phyloP scores from a whole-genome alignment of 2,888 invertebrate genomes.

The Drosophila affinis region DNA sequence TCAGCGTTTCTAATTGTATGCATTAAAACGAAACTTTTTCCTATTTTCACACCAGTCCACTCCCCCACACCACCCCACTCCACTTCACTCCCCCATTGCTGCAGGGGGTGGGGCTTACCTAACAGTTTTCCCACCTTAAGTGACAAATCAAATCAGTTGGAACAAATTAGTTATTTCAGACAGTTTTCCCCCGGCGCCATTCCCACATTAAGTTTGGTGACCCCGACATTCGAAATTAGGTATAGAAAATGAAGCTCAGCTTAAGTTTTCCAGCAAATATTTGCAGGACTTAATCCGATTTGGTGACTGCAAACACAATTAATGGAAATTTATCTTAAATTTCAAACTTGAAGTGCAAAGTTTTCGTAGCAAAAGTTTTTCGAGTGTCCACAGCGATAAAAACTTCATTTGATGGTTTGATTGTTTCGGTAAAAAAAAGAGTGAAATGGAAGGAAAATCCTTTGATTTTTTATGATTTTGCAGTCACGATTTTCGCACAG shows the following conservation, averaged over 20 bases:
- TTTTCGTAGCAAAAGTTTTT: constrained; percentile 23
- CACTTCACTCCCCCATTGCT: background rate
- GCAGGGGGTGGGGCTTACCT: constrained; percentile 12
- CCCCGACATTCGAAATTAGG: too few species aligned
- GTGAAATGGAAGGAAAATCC: background rate
- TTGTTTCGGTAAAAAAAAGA: constrained; percentile 29
- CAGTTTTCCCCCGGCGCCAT: background rate
- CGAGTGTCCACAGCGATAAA: constrained; percentile 19
- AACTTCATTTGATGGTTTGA: constrained; percentile 30
- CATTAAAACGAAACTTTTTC: constrained; percentile 40
- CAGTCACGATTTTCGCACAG: constrained; percentile 13
- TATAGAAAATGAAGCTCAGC: constrained; percentile 15
- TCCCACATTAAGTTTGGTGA: too few species aligned
- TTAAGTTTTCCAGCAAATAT: constrained; percentile 23
- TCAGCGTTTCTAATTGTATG: constrained; percentile 35
- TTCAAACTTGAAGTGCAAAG: constrained; percentile 1
- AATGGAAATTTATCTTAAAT: constrained; percentile 36
- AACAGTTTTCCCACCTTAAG: constrained; percentile 31
- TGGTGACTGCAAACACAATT: constrained; percentile 54
- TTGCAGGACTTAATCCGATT: constrained; percentile 37
- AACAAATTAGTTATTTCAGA: constrained; percentile 20
- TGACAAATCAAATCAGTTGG: constrained; percentile 31
- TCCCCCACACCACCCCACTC: background rate
- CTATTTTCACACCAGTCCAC: constrained; percentile 7
- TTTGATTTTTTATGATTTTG: constrained; percentile 13